Evolutionary conservation across 2,888 invertebrate genomes (phyloP).

Genomic region (Lepidocyrtoides sp.): DNA sequence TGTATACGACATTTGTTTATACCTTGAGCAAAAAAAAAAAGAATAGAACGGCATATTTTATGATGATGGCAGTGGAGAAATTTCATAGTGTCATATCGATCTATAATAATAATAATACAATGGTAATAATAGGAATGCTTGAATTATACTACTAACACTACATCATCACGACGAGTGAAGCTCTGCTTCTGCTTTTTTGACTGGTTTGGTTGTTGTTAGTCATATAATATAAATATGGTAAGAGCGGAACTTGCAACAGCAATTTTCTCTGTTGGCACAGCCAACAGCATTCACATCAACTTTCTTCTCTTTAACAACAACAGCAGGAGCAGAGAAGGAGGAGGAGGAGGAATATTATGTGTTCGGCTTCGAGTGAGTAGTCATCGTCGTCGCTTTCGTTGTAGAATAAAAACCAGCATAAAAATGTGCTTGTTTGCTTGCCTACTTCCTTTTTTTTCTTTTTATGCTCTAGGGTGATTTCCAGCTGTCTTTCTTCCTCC

Average conservation of each 20-base stretch:
- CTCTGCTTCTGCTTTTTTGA: not conserved
- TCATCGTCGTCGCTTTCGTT: conserved; percentile 1
- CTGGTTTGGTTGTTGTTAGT: not conserved
- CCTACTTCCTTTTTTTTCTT: conserved; percentile 65
- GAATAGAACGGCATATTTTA: conserved; percentile 70
- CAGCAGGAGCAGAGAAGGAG: conserved; percentile 42
- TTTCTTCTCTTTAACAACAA: conserved; percentile 41
- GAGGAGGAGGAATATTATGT: conserved; percentile 37
- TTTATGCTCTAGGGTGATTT: conserved; percentile 77
- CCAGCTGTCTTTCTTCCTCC: conserved; percentile 75
- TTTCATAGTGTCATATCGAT: conserved; percentile 74
- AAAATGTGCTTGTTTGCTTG: conserved; percentile 74
- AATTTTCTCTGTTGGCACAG: conserved; percentile 76
- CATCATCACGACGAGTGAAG: conserved; percentile 7
- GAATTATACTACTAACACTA: conserved; percentile 47
- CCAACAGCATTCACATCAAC: conserved; percentile 71
- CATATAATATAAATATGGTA: conserved; percentile 30
- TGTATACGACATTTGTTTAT: conserved; percentile 47
- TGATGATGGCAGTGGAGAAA: conserved; percentile 69
- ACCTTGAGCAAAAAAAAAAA: conserved; percentile 42
- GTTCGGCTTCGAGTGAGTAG: conserved; percentile 1
- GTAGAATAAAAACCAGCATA: conserved; percentile 66
- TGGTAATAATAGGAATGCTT: conserved; percentile 50
- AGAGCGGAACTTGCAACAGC: conserved; percentile 74
- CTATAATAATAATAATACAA: conserved; percentile 69